phyloP scores from a whole-genome alignment of 2,888 invertebrate genomes.

The Colletes collaris region DNA sequence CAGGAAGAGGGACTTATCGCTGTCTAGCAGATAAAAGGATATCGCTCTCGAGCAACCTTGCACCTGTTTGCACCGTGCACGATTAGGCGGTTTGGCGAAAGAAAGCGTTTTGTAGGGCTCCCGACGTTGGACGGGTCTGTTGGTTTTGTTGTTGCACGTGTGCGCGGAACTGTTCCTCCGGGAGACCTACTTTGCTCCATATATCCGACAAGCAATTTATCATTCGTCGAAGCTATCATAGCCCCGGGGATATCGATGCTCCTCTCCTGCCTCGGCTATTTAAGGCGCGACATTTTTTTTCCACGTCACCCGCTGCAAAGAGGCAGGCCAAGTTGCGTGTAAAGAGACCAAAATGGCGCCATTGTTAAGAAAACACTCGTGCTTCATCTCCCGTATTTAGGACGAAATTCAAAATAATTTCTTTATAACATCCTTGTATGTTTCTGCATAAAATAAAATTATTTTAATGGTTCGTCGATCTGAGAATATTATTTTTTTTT shows the following conservation, averaged over 20 bases:
- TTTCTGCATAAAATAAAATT: too few species aligned
- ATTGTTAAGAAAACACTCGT: background rate
- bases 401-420: too few species aligned
- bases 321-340: background rate
- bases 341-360: background rate
- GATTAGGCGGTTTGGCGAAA: conserved; percentile 57
- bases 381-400: too few species aligned
- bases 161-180: conserved; percentile 20
- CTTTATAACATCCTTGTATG: too few species aligned
- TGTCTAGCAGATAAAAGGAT: conserved; percentile 52
- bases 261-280: background rate
- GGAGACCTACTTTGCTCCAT: conserved; percentile 33
- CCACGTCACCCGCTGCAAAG: background rate
- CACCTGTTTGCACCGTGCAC: conserved; percentile 66
- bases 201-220: conserved; percentile 48
- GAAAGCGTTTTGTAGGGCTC: conserved; percentile 40
- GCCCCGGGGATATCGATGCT: conserved; percentile 6
- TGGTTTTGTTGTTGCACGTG: conserved; percentile 57
- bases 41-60: conserved; percentile 55
- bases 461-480: too few species aligned
- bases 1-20: conserved; percentile 67
- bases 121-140: conserved; percentile 39
- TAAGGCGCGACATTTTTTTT: background rate
- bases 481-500: too few species aligned
- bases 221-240: conserved; percentile 38